Evolutionary conservation across 2,888 invertebrate genomes (phyloP), one percentile per base, ranked within the genome.

Genomic region (Lasioglossum malachurum): DNA sequence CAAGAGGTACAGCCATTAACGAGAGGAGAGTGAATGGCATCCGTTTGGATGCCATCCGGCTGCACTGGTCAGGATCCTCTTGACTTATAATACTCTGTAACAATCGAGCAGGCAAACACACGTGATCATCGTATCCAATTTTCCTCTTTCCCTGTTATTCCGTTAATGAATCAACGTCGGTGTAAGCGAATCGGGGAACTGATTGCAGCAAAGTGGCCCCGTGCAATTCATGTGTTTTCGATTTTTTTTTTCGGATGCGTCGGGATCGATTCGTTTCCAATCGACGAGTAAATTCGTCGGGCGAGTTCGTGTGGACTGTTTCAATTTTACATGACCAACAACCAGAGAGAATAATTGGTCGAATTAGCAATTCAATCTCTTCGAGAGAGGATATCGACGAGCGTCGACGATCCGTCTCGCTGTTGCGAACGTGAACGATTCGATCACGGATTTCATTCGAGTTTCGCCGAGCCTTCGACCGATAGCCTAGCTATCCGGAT

Each of bases 301-400:
- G 27, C 46, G 31, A 1, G 31, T 31, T 57, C 46, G 71, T 35
- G 78, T 41, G 38, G 77, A 74, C 67, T n/a, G 73, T 84, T 84
- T 84, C 82, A 77, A 74, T 77, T 82, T 69, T 73, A 67, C 82
- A 31, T 23, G 73, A 77, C 53, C 82, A 69, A 84, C 73, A 73
- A 73, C 35, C 76, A 35, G n/a, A 16, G 44, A 27, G 83, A 77
- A 71, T 83, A 84, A 78, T 84, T 80, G 49, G 14, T 10, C 57
- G 77, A 80, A 84, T 86, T 80, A 86, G 76, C 84, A 84, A 84
- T 86, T 86, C 84, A 78, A 86, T 86, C 69, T 60, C 73, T 86
- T 75, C 19, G 57, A 44, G 69, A 49, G 67, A 73, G 69, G 69
- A 69, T 69, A 69, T 69, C 60, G 60, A 60, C 38, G 41, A n/a